phyloP scores from a whole-genome alignment of 1,140 invertebrate genomes.

The Drosophila tani region DNA sequence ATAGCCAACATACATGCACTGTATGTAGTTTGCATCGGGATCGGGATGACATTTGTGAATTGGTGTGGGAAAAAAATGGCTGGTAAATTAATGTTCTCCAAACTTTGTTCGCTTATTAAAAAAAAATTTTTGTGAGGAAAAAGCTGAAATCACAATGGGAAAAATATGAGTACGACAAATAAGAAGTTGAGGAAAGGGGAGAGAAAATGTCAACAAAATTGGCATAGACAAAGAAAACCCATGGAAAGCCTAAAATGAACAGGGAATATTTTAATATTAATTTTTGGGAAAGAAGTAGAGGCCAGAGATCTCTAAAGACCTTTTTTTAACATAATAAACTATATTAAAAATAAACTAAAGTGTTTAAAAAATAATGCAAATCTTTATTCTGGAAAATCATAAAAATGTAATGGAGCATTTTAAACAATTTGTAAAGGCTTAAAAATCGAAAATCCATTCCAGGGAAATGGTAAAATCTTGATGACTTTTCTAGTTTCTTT shows the following conservation, averaged over 20 bases:
- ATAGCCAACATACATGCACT: constrained; percentile 25
- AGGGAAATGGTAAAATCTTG: background rate
- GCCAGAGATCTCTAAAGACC: background rate
- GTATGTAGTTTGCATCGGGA: background rate
- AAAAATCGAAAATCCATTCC: too few species aligned
- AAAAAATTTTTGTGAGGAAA: background rate
- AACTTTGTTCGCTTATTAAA: constrained; percentile 1
- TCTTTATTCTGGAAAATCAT: background rate
- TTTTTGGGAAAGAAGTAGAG: too few species aligned
- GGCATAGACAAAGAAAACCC: background rate
- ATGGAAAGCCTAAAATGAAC: background rate
- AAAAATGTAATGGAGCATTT: background rate
- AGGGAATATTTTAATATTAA: background rate
- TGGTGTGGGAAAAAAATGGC: constrained; percentile 38
- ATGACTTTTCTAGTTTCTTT: constrained; percentile 5
- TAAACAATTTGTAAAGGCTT: background rate
- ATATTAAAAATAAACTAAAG: background rate
- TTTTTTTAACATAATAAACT: background rate
- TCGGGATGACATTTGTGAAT: constrained; percentile 35
- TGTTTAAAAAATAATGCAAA: background rate
- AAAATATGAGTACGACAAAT: constrained; percentile 14
- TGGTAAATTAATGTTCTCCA: constrained; percentile 18
- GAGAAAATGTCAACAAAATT: constrained; percentile 9
- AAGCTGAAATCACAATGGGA: constrained; percentile 26
- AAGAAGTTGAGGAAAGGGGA: background rate